Base-by-base conservation (phyloP, 2,888 invertebrate genomes). In the Lutraria lutraria region DNA sequence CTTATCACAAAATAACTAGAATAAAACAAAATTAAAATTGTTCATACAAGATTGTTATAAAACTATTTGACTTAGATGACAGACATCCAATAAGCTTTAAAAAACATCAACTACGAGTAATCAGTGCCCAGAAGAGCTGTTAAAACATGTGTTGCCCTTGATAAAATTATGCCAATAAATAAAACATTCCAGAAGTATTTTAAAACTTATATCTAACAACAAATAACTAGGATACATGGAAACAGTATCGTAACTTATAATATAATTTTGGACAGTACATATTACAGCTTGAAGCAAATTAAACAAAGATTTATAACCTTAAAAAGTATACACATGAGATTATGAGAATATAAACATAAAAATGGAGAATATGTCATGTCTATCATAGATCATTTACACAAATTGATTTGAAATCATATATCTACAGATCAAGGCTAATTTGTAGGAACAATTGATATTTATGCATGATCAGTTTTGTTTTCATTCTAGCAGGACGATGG, bases 161-260 rank as follows among this genome's bases (percentile, higher is more conserved):
- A 34, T 76, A 76, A 31, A 25, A 31, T 2, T 31, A 31, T 31
- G 76, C 31, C 31, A 31, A 76, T 34, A 25, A 76, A 76, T 4
- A 43, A 19, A 76, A 76, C 31, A 31, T 76, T 34, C 29, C 76
- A 76, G 12, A 76, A 52, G 19, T 52, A 72, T 31, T 60, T 60
- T 29, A 54, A 76, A 76, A 53, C 54, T 76, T 52, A 84, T 68
- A 31, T 84, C 76, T 76, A 84, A 54, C 76, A 76, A 84, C 76
- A 53, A 52, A 21, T 31, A 83, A 83, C 43, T 83, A 68, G 34
- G 25, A 84, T 31, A 76, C 84, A 83, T 52, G 15, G 52, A 53
- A 76, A 53, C 76, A 76, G 25, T 25, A 25, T 16, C 34, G 13
- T 31, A 31, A 31, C 31, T 34, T 76, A 16, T 31, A 31, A 31